Percentiles rank a stretch among this genome's conserved stretches.
Evolutionary conservation across 2,888 invertebrate genomes (phyloP).

Genomic region (Drosophila conformis): DNA sequence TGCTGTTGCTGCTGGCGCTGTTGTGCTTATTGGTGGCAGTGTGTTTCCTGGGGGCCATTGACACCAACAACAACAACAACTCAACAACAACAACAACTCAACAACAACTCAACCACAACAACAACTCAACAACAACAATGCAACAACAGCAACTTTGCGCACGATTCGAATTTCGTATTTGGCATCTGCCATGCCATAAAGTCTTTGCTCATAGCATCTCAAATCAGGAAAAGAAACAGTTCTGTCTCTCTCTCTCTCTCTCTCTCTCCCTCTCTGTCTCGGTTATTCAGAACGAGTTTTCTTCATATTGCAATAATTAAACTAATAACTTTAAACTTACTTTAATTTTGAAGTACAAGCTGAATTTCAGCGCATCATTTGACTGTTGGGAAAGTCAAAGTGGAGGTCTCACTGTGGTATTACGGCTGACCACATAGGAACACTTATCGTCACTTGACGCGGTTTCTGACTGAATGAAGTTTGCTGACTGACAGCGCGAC

Average conservation of each 20-base stretch:
- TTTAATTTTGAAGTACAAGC: background rate
- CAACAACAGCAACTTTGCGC: background rate
- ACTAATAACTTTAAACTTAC: background rate
- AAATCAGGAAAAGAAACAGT: background rate
- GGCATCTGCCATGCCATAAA: slow-evolving; percentile 46
- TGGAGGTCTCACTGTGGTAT: background rate
- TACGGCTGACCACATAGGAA: slow-evolving; percentile 2
- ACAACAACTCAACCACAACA: slow-evolving; percentile 1
- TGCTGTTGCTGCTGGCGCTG: slow-evolving; percentile 2
- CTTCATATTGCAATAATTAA: background rate
- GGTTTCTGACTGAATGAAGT: slow-evolving; percentile 17
- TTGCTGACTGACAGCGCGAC: slow-evolving; percentile 34
- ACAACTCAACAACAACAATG: background rate
- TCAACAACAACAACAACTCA: background rate
- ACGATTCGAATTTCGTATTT: background rate
- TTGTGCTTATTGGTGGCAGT: slow-evolving; percentile 21
- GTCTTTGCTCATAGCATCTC: slow-evolving; percentile 11
- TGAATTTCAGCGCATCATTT: background rate
- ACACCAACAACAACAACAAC: slow-evolving; percentile 12
- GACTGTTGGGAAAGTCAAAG: background rate
- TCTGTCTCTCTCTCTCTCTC: background rate
- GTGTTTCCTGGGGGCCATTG: slow-evolving; percentile 14
- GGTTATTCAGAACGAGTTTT: no score
- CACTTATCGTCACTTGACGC: slow-evolving; percentile 5
- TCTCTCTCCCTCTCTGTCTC: background rate